Evolutionary conservation across 2,888 invertebrate genomes (phyloP).

Genomic region (Bugula neritina): DNA sequence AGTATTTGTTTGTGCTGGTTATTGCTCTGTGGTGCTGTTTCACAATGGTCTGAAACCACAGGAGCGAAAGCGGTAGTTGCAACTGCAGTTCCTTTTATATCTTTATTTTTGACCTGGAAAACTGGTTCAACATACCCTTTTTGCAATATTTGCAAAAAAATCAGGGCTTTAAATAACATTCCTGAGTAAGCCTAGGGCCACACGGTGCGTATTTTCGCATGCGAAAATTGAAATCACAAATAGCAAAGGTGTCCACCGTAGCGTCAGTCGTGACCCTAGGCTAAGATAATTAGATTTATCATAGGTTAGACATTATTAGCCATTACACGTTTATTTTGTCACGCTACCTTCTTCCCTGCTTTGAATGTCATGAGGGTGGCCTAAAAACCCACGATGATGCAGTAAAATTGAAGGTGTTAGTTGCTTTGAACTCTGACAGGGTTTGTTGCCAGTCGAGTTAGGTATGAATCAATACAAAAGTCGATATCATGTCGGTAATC

Average conservation of each 20-base stretch:
- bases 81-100: background rate
- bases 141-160: conserved; percentile 6
- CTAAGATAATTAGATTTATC: background rate
- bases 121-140: background rate
- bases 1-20: background rate
- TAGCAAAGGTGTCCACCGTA: too few relatives aligned
- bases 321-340: background rate
- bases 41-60: background rate
- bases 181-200: background rate
- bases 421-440: background rate
- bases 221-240: too few relatives aligned
- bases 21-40: background rate
- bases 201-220: too few relatives aligned
- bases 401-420: background rate
- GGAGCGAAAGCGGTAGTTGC: background rate
- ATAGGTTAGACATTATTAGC: background rate
- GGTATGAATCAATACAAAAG: background rate
- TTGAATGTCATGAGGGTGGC: background rate
- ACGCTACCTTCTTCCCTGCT: background rate
- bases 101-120: background rate
- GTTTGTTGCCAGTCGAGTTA: background rate
- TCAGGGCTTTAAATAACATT: background rate
- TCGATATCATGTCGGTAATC: background rate
- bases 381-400: background rate
- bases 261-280: too few relatives aligned